Evolutionary conservation across 2,888 invertebrate species (phyloP).

Genomic region (Mimachlamys varia): DNA sequence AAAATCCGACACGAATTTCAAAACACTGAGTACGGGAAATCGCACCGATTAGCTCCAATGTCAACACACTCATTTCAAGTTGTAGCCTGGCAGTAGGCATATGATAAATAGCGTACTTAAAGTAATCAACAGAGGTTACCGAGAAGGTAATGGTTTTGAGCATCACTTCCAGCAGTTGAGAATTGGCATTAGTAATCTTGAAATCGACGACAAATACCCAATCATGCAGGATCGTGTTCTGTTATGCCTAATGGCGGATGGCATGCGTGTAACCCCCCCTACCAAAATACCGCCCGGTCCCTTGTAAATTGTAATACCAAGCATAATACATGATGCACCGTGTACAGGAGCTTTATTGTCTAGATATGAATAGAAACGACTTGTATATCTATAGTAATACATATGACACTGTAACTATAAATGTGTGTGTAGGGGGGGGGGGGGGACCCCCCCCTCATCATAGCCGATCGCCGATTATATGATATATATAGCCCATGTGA

Average conservation of each 20-base stretch:
- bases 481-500: too few relatives aligned
- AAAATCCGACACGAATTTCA: slow-evolving; percentile 3
- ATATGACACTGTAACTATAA: too few relatives aligned
- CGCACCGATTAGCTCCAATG: neutral
- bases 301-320: neutral
- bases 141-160: neutral
- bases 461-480: too few relatives aligned
- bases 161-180: neutral
- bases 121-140: neutral
- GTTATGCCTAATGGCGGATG: neutral
- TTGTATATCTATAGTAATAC: too few relatives aligned
- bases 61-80: neutral
- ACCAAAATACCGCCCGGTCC: neutral
- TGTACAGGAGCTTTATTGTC: too few relatives aligned
- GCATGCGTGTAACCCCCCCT: neutral
- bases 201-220: neutral
- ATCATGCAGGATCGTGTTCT: slow-evolving; percentile 26
- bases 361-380: too few relatives aligned
- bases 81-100: neutral
- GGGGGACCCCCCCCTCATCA: too few relatives aligned
- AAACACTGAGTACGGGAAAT: slow-evolving; percentile 11
- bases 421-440: too few relatives aligned
- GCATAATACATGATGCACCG: too few relatives aligned
- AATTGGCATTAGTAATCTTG: neutral
- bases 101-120: neutral